Conservation (phyloP, 2,113 vertebrate genomes). For the Colistium nudipinnis region DNA sequence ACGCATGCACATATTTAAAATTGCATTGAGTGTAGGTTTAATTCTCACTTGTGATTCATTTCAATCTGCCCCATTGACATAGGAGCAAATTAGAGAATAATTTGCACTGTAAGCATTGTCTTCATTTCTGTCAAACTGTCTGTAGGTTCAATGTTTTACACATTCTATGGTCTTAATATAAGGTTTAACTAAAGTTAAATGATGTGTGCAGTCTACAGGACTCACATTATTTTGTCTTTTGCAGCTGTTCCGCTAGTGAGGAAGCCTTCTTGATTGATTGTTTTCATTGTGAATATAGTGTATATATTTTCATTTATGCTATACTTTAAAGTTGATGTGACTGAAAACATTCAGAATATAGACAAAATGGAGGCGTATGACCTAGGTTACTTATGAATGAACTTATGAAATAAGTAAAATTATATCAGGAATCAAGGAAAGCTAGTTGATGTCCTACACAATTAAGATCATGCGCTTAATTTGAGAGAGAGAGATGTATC, state of each 20-base stretch:
- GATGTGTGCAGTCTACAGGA: conserved; percentile 27
- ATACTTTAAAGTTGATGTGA: not conserved
- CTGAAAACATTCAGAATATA: not conserved
- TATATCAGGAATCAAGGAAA: not conserved
- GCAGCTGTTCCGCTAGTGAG: not conserved
- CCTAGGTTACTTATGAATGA: too few relatives aligned
- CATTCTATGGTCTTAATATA: not conserved
- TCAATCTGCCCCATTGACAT: not conserved
- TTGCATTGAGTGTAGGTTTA: not conserved
- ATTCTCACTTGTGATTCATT: conserved; percentile 33
- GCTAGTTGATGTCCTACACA: not conserved
- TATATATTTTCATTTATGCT: not conserved
- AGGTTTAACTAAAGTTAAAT: conserved; percentile 60
- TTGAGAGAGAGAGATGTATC: too few relatives aligned
- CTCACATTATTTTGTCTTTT: conserved; percentile 23
- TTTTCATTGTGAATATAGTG: not conserved
- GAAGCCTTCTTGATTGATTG: not conserved
- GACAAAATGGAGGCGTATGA: too few relatives aligned
- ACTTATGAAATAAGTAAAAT: too few relatives aligned
- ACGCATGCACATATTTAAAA: not conserved
- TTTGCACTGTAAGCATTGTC: not conserved
- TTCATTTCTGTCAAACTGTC: conserved; percentile 17
- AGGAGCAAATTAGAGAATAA: not conserved
- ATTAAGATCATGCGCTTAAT: too few relatives aligned
- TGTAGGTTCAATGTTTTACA: not conserved